These are phyloP conservation scores for Drosophila kanekoi DNA, from an alignment of 2,888 invertebrate species.

Conservation along the genomic window DNA sequence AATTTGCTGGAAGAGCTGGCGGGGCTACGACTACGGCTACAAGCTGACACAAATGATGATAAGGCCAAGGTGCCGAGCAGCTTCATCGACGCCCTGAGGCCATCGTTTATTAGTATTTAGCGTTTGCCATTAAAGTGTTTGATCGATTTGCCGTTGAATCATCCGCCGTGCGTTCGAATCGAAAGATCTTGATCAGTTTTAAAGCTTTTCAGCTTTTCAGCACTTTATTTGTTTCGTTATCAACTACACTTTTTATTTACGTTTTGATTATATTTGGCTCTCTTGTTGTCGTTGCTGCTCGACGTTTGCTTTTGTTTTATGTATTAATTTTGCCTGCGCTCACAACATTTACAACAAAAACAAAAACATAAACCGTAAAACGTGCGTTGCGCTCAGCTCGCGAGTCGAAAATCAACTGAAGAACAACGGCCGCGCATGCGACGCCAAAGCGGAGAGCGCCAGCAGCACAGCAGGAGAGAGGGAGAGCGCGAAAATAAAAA, in stretches of 20 bases:
- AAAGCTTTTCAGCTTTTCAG: slow-evolving; percentile 24
- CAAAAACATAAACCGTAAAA: slow-evolving; percentile 31
- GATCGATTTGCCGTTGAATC: slow-evolving; percentile 41
- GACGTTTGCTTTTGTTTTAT: slow-evolving; percentile 18
- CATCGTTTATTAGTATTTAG: slow-evolving; percentile 8
- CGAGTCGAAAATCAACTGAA: slow-evolving; percentile 61
- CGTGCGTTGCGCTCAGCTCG: slow-evolving; percentile 56
- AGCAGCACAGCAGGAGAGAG: slow-evolving; percentile 9
- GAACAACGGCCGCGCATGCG: slow-evolving; percentile 71
- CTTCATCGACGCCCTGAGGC: slow-evolving; percentile 19
- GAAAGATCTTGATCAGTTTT: slow-evolving; percentile 39
- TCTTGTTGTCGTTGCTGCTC: slow-evolving; percentile 19
- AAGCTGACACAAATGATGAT: slow-evolving; percentile 88
- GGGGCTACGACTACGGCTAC: slow-evolving; percentile 88
- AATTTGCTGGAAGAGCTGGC: slow-evolving; percentile 90
- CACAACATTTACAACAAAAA: slow-evolving; percentile 33
- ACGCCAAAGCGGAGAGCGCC: slow-evolving; percentile 44
- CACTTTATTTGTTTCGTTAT: slow-evolving; percentile 46
- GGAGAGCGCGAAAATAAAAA: slow-evolving; percentile 5
- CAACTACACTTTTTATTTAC: slow-evolving; percentile 66
- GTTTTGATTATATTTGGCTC: slow-evolving; percentile 61
- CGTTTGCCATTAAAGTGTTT: slow-evolving; percentile 7
- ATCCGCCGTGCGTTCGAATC: slow-evolving; percentile 14
- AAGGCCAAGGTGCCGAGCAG: slow-evolving; percentile 79
- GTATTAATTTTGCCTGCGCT: slow-evolving; percentile 24